phyloP scores from a whole-genome alignment of 2,113 vertebrate species.

The Rhabdomys dilectus region DNA sequence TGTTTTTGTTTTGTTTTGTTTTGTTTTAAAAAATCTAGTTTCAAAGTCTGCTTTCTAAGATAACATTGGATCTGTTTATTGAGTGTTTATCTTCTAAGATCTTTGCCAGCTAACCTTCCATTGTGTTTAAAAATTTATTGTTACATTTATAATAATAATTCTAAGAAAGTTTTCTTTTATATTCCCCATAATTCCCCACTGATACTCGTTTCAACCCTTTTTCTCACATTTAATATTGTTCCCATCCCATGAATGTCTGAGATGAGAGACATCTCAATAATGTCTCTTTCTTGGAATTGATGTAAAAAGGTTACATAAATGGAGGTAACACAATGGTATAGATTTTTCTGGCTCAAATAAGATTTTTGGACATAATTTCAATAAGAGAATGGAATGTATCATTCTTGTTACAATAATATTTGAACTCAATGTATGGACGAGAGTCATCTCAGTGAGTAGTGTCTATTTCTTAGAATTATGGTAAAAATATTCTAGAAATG shows the following conservation, averaged over 20 bases:
- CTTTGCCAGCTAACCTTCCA: neutral
- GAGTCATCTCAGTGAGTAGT: neutral
- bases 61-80: neutral
- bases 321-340: neutral
- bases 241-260: neutral
- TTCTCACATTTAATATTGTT: neutral
- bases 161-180: neutral
- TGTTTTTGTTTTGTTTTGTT: no score
- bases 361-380: neutral
- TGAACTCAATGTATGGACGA: neutral
- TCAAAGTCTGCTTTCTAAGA: neutral
- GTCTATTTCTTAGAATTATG: neutral
- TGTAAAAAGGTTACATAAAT: neutral
- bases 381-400: neutral
- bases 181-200: no score
- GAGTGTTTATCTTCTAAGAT: neutral
- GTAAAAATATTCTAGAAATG: neutral
- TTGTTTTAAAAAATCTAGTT: neutral
- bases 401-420: neutral
- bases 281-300: neutral
- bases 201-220: neutral
- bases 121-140: neutral
- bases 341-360: neutral
- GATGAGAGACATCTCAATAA: neutral
- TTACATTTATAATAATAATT: neutral